phyloP scores from a whole-genome alignment of 2,888 invertebrate genomes.

The Sycophila texana region DNA sequence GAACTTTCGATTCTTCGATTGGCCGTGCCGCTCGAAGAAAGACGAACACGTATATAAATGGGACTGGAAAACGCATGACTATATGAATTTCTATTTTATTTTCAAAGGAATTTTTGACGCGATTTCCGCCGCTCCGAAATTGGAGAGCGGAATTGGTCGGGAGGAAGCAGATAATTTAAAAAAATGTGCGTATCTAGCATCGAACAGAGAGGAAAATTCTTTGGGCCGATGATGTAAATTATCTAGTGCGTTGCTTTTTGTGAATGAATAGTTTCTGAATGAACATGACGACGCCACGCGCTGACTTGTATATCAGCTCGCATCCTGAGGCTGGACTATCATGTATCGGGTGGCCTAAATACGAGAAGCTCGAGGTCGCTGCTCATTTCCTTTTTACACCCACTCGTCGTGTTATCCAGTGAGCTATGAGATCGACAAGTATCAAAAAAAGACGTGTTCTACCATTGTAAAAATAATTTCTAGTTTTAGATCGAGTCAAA shows the following conservation, averaged over 20 bases:
- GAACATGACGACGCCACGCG: slow-evolving; percentile 61
- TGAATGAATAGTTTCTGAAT: slow-evolving; percentile 64
- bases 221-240: slow-evolving; percentile 37
- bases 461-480: slow-evolving; percentile 6
- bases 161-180: slow-evolving; percentile 43
- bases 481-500: neutral
- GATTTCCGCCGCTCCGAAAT: too few species aligned
- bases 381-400: slow-evolving; percentile 69
- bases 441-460: slow-evolving; percentile 21
- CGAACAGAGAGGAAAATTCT: slow-evolving; percentile 48
- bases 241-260: slow-evolving; percentile 42
- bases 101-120: too few species aligned
- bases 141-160: neutral
- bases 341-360: slow-evolving; percentile 70
- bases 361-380: slow-evolving; percentile 68
- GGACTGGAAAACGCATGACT: too few species aligned
- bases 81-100: neutral
- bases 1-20: too few species aligned
- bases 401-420: slow-evolving; percentile 58
- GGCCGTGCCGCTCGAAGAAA: neutral
- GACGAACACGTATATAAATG: neutral
- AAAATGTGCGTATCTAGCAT: slow-evolving; percentile 39
- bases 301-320: slow-evolving; percentile 63
- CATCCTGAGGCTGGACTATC: slow-evolving; percentile 65
- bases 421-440: slow-evolving; percentile 44